Percentiles rank a stretch among this genome's conserved stretches.
phyloP scores from a whole-genome alignment of 2,888 invertebrate species.

The Pristionchus japonicus region DNA sequence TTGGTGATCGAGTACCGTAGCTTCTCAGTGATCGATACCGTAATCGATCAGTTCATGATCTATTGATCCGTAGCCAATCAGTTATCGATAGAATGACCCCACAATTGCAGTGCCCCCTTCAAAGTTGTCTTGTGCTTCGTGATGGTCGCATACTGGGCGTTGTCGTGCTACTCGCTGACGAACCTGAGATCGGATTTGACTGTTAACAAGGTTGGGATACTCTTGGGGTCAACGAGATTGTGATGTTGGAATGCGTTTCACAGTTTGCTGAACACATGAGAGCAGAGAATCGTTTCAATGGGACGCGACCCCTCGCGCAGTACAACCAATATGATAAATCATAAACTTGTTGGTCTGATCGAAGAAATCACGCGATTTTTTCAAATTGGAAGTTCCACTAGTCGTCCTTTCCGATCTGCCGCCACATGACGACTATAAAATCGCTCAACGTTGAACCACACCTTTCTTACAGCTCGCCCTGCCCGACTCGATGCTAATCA shows the following conservation, averaged over 20 bases:
- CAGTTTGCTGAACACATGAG: too few species aligned
- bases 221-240: too few species aligned
- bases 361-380: too few species aligned
- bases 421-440: too few species aligned
- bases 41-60: not conserved
- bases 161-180: not conserved
- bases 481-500: conserved; percentile 31
- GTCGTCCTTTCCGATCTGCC: too few species aligned
- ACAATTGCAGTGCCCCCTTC: not conserved
- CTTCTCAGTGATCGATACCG: not conserved
- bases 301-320: too few species aligned
- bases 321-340: too few species aligned
- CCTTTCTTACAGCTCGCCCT: conserved; percentile 41
- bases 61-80: not conserved
- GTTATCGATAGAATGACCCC: not conserved
- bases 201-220: conserved; percentile 48
- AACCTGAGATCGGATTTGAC: conserved; percentile 33
- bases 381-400: too few species aligned
- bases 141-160: conserved; percentile 20
- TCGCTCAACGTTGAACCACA: too few species aligned
- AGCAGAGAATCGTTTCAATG: too few species aligned
- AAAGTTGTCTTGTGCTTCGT: not conserved
- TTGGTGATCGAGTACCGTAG: not conserved
- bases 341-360: too few species aligned
- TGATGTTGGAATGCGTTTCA: too few species aligned